Conservation (phyloP, 2,113 vertebrate species). For the Perognathus longimembris region DNA sequence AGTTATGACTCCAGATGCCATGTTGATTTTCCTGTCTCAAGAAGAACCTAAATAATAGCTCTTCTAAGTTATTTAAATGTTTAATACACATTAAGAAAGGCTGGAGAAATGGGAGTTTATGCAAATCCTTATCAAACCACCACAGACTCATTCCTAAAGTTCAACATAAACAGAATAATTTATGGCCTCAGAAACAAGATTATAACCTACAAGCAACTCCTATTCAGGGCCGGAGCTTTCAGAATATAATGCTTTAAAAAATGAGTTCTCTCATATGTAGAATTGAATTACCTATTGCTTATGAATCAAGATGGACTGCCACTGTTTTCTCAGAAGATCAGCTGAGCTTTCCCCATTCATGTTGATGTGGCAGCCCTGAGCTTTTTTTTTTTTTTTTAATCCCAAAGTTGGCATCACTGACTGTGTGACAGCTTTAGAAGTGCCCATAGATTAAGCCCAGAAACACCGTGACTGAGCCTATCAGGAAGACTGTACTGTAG, state of each 20-base stretch:
- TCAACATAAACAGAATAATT: not conserved
- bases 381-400: not conserved
- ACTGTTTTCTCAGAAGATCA: not conserved
- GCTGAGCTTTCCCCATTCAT: not conserved
- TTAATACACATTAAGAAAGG: not conserved
- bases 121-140: not conserved
- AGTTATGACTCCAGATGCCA: not conserved
- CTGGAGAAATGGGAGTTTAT: constrained; percentile 15
- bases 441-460: not conserved
- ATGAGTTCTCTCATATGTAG: not conserved
- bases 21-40: constrained; percentile 7
- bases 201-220: too few relatives aligned
- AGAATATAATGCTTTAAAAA: constrained; percentile 7
- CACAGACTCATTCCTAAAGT: not conserved
- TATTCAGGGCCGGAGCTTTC: not conserved
- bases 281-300: not conserved
- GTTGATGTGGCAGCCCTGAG: not conserved
- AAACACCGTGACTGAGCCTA: not conserved
- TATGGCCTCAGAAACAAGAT: not conserved
- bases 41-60: not conserved
- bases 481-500: not conserved
- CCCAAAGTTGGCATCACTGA: not conserved
- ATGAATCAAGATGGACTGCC: not conserved
- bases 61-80: not conserved
- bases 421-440: not conserved